Base-by-base conservation (phyloP, 1,140 invertebrate species). In the Drosophila ohnishii region DNA sequence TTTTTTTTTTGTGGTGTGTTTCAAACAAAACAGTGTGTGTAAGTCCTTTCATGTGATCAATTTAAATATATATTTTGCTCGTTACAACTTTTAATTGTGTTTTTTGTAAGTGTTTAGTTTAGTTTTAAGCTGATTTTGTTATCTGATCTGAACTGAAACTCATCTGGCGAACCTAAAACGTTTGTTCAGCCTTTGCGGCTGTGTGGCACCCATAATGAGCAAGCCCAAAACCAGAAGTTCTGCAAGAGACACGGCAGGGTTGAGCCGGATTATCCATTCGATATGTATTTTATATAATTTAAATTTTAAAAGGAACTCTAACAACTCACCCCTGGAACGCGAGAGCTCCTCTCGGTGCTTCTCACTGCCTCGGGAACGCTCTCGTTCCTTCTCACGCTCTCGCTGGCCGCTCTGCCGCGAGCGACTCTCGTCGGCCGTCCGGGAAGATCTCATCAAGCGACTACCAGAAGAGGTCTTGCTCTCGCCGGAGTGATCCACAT, bases 151-250 rank as follows among this genome's bases (percentile, higher is more conserved):
- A 69, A 39, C 48, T 48, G 8, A 53, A 58, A 48, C 14, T 62
- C 22, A 44, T 55, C 45, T 62, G 66, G 59, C 85, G 67, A 87
- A 90, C 89, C 89, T 90, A 90, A 75, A 78, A 50, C 76, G 80
- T 63, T 86, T 90, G 66, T 63, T 78, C 55, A 90, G 75, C 65
- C 74, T 73, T 70, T 74, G 63, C 30, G 89, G 89, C 75, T 90
- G 89, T 59, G 89, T 90, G 76, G 89, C 89, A 72, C 85, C 89
- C 89, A 90, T 86, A 65, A 90, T 83, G 48, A 90, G 86, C 61
- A 90, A 70, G 67, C 85, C 89, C 82, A 90, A 89, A 66, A 90
- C 71, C 64, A 90, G 86, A 35, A 90, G 67, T 30, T 88, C 84
- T 88, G 84, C 30, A 87, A 88, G 35, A 86, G 56, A 86, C 47